These are phyloP conservation scores for Gonocerus acuteangulatus DNA, from an alignment of 2,888 invertebrate species.

Conservation along the genomic window DNA sequence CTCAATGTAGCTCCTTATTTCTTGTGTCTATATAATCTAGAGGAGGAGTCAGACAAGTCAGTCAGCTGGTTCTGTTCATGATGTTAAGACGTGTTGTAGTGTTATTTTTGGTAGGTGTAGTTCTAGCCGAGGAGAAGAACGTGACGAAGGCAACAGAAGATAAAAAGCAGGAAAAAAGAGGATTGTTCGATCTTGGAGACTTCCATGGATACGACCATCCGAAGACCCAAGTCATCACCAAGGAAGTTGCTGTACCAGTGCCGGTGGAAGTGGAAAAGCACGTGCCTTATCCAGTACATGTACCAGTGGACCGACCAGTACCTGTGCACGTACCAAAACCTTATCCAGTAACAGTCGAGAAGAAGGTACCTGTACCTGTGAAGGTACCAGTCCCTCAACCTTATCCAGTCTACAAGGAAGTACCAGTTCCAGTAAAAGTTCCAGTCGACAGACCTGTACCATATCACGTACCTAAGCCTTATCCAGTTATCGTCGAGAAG, in stretches of 20 bases:
- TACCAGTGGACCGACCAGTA: conserved; percentile 48
- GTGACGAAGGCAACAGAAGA: conserved; percentile 36
- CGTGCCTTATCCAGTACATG: conserved; percentile 56
- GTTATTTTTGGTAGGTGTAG: conserved; percentile 17
- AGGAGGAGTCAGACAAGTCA: too few relatives aligned
- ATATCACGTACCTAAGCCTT: conserved; percentile 22
- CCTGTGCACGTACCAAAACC: conserved; percentile 64
- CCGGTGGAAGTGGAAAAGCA: conserved; percentile 41
- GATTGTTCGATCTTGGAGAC: conserved; percentile 47
- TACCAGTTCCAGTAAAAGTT: conserved; percentile 35
- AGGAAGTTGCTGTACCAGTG: conserved; percentile 40
- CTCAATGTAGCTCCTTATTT: too few relatives aligned
- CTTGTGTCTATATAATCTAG: too few relatives aligned
- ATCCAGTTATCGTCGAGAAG: conserved; percentile 31
- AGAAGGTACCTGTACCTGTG: conserved; percentile 57
- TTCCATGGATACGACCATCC: conserved; percentile 33
- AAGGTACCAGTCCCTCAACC: conserved; percentile 36
- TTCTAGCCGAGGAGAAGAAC: conserved; percentile 38
- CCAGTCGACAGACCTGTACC: conserved; percentile 25
- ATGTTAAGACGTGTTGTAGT: neutral
- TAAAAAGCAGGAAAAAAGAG: conserved; percentile 50
- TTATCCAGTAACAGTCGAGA: conserved; percentile 65
- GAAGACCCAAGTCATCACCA: conserved; percentile 9
- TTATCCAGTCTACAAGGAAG: conserved; percentile 37
- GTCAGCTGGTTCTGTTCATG: neutral